Conservation (phyloP, 2,797 vertebrate species). For the Sparidentex hasta region DNA sequence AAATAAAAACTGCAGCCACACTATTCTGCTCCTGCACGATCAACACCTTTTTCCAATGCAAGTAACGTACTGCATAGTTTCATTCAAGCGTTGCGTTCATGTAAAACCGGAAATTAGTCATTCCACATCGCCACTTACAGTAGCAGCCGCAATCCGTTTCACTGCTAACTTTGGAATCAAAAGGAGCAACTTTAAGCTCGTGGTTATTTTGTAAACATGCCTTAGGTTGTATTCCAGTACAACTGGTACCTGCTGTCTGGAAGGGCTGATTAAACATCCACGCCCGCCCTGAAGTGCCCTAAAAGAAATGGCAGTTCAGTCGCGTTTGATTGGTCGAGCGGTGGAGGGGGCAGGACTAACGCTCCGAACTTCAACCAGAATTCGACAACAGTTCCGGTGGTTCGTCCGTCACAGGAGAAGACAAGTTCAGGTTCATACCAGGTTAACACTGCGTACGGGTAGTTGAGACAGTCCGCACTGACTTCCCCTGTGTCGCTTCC, state of each 20-base stretch:
- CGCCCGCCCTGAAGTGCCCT: neutral
- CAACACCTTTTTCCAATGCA: too few species aligned
- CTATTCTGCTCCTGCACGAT: too few species aligned
- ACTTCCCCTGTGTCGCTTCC: neutral
- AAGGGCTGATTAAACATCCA: neutral
- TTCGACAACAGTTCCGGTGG: neutral
- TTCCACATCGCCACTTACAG: neutral
- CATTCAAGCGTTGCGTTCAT: neutral
- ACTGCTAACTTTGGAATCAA: neutral
- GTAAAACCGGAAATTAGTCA: neutral
- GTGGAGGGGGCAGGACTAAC: neutral
- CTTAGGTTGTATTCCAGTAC: neutral
- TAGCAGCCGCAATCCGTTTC: neutral
- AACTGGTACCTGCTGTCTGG: neutral
- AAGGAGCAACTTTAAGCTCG: neutral
- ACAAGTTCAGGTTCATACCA: neutral
- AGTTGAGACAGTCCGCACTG: neutral
- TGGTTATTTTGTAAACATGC: neutral
- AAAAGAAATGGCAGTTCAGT: rapidly evolving
- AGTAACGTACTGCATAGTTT: neutral
- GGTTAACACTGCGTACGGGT: neutral
- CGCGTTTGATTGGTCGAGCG: slow-evolving; percentile 36
- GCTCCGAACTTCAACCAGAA: neutral
- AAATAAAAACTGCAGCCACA: neutral
- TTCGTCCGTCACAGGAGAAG: neutral